Evolutionary conservation across 1,140 invertebrate genomes (phyloP).

Genomic region (Euura lappo): DNA sequence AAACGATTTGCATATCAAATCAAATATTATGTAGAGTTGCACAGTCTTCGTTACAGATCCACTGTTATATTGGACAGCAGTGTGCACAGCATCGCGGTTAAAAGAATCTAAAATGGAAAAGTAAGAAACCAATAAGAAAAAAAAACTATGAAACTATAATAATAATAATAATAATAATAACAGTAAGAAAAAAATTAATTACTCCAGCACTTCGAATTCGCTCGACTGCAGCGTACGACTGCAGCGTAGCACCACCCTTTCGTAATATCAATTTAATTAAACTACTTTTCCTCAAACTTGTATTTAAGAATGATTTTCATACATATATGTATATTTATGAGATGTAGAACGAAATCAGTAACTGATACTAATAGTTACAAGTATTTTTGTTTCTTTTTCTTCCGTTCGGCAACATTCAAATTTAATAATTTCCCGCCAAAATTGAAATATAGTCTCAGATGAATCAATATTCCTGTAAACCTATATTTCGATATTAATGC

Average conservation of each 20-base stretch:
- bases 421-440: no score
- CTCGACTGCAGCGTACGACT: neutral
- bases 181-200: neutral
- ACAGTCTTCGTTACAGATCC: neutral
- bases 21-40: neutral
- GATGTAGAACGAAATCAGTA: no score
- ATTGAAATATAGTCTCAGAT: no score
- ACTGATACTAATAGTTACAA: no score
- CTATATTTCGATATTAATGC: no score
- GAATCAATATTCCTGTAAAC: no score
- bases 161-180: neutral
- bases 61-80: no score
- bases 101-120: neutral
- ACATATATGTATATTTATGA: neutral
- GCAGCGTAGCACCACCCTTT: neutral
- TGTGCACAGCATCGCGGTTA: no score
- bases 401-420: no score
- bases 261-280: conserved; percentile 14
- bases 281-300: neutral
- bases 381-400: no score
- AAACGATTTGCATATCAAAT: conserved; percentile 8
- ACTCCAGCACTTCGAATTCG: neutral
- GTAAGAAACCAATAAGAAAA: neutral
- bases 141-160: neutral
- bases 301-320: neutral